Base-by-base conservation (phyloP, 37 sponge, comb jelly and placozoan species). In the Ianthella basta region DNA sequence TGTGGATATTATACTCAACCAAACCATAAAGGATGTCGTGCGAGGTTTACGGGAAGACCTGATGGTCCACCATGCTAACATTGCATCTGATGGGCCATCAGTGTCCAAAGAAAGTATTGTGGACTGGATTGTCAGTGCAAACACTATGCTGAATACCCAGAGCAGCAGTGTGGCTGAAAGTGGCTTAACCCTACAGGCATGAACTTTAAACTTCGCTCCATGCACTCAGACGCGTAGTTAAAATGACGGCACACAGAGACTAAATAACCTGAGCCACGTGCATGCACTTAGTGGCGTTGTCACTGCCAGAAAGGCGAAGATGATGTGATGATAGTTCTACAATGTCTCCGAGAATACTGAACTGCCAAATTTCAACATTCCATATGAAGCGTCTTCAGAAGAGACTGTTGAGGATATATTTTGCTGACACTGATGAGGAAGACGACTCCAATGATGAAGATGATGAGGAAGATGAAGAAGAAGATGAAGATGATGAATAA, bases 1-100 rank as follows among this genome's bases (percentile, higher is more conserved):
- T 40, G 65, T 82, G 10, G 78, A 87, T 61, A 79, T 87, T 24
- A 81, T 73, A 59, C 44, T 87, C 65, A 87, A 87, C 39, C 82
- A 74, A 54, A 83, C 88, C 10, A 25, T 82, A 10, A 87, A 87
- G 50, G 35, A 23, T 8, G 18, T 19, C 73, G 12, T 72, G 5
- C 23, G 73, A 72, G 73, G 73, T 19, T 20, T 29, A 20, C 36
- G 73, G 73, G 73, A 72, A 33, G 73, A 72, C 8, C 30, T 34
- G 32, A 72, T 72, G 35, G 38, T 72, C 16, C 23, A 15, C 16
- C 12, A 23, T 8, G 19, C 36, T 8, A 10, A 33, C 35, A 8
- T 13, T 13, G 73, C 20, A 37, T 12, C 37, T 72, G 39, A 21
- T 37, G 37, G 20, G 16, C 20, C 73, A 38, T 29, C 37, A 72